Evolutionary conservation across 2,888 invertebrate genomes (phyloP).

Genomic region (Rhagium mordax): DNA sequence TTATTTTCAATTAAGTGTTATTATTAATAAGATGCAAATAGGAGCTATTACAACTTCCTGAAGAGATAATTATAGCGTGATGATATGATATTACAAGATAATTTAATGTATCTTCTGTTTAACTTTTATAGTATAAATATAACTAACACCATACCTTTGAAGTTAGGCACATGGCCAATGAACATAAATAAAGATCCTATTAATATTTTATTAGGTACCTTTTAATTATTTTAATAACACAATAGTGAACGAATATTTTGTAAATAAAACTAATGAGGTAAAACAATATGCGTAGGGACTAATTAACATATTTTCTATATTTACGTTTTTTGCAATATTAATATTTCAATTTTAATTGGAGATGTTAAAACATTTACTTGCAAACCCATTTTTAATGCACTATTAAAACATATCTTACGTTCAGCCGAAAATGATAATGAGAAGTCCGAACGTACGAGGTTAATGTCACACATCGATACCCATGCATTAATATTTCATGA

Average conservation of each 20-base stretch:
- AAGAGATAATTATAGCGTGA: not conserved
- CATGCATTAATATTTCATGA: not conserved
- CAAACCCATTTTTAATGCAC: no score
- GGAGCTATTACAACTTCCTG: not conserved
- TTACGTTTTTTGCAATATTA: no score
- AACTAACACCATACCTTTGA: not conserved
- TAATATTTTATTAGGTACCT: no score
- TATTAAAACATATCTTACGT: no score
- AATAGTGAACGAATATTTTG: no score
- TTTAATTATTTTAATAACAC: no score
- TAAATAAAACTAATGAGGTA: no score
- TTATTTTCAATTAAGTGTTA: not conserved
- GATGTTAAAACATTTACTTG: no score
- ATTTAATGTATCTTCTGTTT: not conserved
- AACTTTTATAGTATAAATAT: not conserved
- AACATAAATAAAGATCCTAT: not conserved
- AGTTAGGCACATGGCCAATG: not conserved
- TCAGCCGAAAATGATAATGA: no score
- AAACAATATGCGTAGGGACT: no score
- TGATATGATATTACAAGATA: not conserved
- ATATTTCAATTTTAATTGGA: no score
- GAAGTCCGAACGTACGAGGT: not conserved
- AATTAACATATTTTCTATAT: no score
- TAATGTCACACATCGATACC: not conserved
- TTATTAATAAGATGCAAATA: not conserved